Evolutionary conservation across 35 echinoderm and acorn worm species (phyloP), one percentile per base, ranked within the genome.

Genomic region (Ptychodera flava): DNA sequence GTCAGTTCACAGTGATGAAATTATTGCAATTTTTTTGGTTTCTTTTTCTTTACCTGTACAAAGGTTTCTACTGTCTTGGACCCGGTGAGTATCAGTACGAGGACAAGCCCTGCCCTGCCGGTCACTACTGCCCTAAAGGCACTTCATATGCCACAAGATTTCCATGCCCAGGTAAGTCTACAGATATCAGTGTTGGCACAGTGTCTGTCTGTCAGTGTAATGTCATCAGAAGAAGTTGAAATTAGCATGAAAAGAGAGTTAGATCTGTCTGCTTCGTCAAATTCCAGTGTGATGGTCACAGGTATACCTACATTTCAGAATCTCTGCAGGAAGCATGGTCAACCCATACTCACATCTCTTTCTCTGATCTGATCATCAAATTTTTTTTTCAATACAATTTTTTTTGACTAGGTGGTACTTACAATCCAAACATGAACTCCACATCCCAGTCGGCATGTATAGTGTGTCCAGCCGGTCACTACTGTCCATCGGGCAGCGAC

Each of bases 341-440:
- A n/a, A n/a, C n/a, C n/a, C n/a, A n/a, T n/a, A n/a, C n/a, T n/a
- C n/a, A n/a, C n/a, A n/a, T n/a, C n/a, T n/a, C n/a, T n/a, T n/a
- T n/a, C n/a, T n/a, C n/a, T n/a, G n/a, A n/a, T n/a, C n/a, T n/a
- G n/a, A n/a, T n/a, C n/a, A n/a, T n/a, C n/a, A n/a, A n/a, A n/a
- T n/a, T n/a, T n/a, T n/a, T n/a, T n/a, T n/a, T n/a, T n/a, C n/a
- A n/a, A n/a, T n/a, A n/a, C n/a, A n/a, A n/a, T n/a, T n/a, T n/a
- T n/a, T n/a, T n/a, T n/a, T n/a, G n/a, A n/a, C 79, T 76, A 97
- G 95, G 95, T 87, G 95, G 95, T 33, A 98, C 95, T 1, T 98
- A 98, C 95, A 98, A 98, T 78, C 90, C 94, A 31, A 36, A 84
- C 32, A 2, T 87, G 78, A 98, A 94, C 85, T 90, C 93, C 34